Evolutionary conservation across 1,140 invertebrate species (phyloP).

Genomic region (Olivierus martensii): DNA sequence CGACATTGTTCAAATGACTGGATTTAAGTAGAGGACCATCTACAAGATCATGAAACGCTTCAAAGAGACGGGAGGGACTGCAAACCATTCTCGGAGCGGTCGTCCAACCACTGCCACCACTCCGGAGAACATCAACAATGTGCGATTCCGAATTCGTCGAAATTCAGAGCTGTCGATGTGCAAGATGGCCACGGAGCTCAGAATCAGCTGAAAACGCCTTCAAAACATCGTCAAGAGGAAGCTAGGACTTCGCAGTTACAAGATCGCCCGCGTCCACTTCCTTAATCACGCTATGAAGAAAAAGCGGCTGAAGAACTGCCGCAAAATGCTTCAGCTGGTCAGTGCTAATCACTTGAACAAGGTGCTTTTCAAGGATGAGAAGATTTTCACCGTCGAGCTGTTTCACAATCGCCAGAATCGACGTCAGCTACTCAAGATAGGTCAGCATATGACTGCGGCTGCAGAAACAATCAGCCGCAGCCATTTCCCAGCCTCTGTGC

Average conservation of each 20-base stretch:
- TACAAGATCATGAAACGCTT: neutral
- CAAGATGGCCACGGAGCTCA: too few species aligned
- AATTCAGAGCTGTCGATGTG: neutral
- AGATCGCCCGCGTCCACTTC: neutral
- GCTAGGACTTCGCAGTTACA: neutral
- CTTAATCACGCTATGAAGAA: neutral
- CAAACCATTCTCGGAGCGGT: neutral
- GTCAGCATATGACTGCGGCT: neutral
- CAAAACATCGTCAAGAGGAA: neutral
- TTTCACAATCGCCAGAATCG: neutral
- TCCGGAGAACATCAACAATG: neutral
- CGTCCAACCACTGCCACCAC: too few species aligned
- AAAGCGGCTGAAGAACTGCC: too few species aligned
- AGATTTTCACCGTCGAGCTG: neutral
- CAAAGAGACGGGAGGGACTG: neutral
- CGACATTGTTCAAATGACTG: neutral
- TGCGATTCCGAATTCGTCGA: neutral
- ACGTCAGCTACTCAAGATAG: neutral
- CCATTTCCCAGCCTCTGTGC: neutral
- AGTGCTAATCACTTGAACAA: neutral
- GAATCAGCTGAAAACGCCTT: too few species aligned
- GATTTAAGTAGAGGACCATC: neutral
- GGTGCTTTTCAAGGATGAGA: too few species aligned
- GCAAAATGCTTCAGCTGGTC: neutral
- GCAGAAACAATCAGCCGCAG: neutral